These are phyloP conservation scores for Bufo bufo DNA, from an alignment of 2,113 vertebrate genomes.

Conservation along the genomic window DNA sequence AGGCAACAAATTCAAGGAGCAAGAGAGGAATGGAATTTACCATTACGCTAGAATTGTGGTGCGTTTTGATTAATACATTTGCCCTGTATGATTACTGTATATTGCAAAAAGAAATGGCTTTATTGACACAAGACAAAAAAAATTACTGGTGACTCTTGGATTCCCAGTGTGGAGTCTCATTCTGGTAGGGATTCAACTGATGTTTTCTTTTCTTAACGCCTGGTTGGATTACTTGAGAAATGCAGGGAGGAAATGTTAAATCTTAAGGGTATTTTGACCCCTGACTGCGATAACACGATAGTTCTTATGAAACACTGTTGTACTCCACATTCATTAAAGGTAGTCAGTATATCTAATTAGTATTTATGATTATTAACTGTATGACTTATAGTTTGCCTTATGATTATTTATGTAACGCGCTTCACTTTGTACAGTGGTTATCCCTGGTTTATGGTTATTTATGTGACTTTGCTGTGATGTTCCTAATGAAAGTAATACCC, in stretches of 20 bases:
- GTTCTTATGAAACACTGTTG: neutral
- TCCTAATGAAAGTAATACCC: neutral
- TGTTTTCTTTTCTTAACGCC: neutral
- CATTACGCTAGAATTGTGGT: no score
- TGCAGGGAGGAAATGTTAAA: slow-evolving; percentile 10
- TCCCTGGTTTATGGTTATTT: neutral
- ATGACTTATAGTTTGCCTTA: neutral
- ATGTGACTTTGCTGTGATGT: neutral
- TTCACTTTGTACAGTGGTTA: neutral
- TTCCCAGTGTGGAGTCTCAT: neutral
- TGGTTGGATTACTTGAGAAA: neutral
- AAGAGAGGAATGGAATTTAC: no score
- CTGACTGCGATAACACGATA: neutral
- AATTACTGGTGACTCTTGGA: neutral
- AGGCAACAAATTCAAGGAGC: no score
- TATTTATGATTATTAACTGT: neutral
- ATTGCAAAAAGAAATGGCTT: no score
- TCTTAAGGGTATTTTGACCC: neutral
- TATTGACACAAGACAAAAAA: no score
- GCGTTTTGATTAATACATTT: no score
- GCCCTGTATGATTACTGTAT: no score
- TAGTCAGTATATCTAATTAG: neutral
- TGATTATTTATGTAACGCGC: slow-evolving; percentile 17
- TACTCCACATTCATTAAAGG: neutral
- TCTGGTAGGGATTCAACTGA: neutral